A percentile compares a stretch with the other conserved stretches of the same genome.
Evolutionary conservation across 2,888 invertebrate species (phyloP).

Genomic region (Diachrysia chrysitis): DNA sequence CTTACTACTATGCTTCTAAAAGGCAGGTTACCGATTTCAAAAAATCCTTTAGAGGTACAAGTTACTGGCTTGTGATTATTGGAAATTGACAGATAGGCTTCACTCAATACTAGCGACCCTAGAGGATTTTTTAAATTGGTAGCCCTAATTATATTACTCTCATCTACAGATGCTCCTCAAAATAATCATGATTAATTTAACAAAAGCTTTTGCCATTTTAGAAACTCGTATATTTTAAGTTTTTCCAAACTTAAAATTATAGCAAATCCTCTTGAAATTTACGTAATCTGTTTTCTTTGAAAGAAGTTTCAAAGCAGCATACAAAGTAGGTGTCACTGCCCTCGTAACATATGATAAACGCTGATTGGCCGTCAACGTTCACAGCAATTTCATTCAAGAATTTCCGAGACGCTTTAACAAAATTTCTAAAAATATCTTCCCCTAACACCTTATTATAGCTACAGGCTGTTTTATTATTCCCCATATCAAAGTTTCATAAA

Average conservation of each 20-base stretch:
- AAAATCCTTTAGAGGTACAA: no score
- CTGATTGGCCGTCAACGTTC: conserved; percentile 1
- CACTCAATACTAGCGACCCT: no score
- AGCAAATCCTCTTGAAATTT: not conserved
- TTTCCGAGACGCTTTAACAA: conserved; percentile 1
- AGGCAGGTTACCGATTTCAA: no score
- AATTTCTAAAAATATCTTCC: conserved; percentile 29
- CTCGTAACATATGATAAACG: conserved; percentile 2
- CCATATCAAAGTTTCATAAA: conserved; percentile 59
- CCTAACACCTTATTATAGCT: not conserved
- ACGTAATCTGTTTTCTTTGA: not conserved
- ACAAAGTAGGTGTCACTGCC: not conserved
- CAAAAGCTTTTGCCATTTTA: conserved; percentile 11
- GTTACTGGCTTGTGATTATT: no score
- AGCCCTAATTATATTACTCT: no score
- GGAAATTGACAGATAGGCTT: no score
- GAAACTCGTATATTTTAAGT: not conserved
- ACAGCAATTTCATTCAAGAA: not conserved
- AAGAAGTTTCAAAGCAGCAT: not conserved
- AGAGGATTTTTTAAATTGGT: no score
- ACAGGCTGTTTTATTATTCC: conserved; percentile 51
- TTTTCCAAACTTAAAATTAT: not conserved
- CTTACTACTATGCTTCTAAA: no score
- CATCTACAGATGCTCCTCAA: no score
- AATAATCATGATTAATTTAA: no score